A percentile compares a stretch with the other conserved stretches of the same genome.
Evolutionary conservation across 2,113 vertebrate species (phyloP).

Genomic region (Corythaixoides concolor): DNA sequence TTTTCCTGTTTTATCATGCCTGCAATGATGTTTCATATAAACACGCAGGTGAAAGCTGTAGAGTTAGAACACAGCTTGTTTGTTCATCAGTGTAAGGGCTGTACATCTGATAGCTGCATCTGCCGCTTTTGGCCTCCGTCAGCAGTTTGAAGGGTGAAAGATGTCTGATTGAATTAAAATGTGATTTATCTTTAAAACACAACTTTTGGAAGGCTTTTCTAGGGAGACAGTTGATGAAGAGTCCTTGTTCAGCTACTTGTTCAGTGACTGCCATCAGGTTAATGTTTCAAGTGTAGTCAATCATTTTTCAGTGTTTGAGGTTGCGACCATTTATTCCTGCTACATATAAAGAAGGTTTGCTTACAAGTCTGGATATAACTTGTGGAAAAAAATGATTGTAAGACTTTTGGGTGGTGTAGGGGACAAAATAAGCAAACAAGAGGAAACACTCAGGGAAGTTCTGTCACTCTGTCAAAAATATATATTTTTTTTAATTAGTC

Average conservation of each 20-base stretch:
- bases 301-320: background rate
- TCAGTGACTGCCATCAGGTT: background rate
- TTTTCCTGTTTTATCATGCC: background rate
- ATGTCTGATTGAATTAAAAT: conserved; percentile 14
- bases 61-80: conserved; percentile 1
- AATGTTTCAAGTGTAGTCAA: background rate
- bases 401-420: background rate
- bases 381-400: background rate
- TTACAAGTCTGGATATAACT: background rate
- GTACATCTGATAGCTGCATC: background rate
- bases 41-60: background rate
- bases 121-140: background rate
- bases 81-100: background rate
- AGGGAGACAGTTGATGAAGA: background rate
- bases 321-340: background rate
- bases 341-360: background rate
- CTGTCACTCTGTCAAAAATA: background rate
- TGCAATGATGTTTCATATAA: background rate
- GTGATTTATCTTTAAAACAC: background rate
- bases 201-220: background rate
- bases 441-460: background rate
- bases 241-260: background rate
- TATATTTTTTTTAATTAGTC: conserved; percentile 15
- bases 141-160: background rate
- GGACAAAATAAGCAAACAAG: background rate